phyloP scores from a whole-genome alignment of 2,113 vertebrate species.

The Oreochromis tanganicae region DNA sequence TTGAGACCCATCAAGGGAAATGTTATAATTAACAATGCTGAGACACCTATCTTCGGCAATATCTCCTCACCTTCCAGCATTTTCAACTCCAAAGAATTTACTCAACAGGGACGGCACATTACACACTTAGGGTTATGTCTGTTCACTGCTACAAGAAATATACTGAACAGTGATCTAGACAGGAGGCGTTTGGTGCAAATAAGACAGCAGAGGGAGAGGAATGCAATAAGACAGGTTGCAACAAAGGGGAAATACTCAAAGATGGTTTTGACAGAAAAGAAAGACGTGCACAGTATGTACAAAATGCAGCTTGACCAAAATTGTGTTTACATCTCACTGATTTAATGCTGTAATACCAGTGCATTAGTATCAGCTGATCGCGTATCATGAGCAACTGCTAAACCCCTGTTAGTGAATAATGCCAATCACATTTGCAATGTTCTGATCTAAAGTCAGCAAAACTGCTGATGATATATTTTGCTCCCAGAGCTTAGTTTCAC shows the following conservation, averaged over 20 bases:
- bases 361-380: neutral
- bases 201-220: slow-evolving; percentile 9
- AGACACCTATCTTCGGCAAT: slow-evolving; percentile 13
- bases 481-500: neutral
- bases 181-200: slow-evolving; percentile 23
- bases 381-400: neutral
- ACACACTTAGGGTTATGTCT: neutral
- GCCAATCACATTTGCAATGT: neutral
- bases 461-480: neutral
- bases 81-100: neutral
- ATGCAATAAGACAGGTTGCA: slow-evolving; percentile 30
- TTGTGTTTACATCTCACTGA: neutral
- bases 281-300: neutral
- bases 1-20: slow-evolving; percentile 37
- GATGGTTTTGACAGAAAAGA: slow-evolving; percentile 49
- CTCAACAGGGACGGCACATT: neutral
- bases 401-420: neutral
- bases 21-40: slow-evolving; percentile 38
- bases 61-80: slow-evolving; percentile 17
- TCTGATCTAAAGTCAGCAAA: neutral
- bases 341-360: neutral
- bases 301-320: neutral
- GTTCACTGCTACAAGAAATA: neutral
- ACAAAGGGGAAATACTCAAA: slow-evolving; percentile 34
- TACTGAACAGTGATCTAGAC: slow-evolving; percentile 9